Conservation (phyloP, 1,140 invertebrate species). For the Agraylea sexmaculata region DNA sequence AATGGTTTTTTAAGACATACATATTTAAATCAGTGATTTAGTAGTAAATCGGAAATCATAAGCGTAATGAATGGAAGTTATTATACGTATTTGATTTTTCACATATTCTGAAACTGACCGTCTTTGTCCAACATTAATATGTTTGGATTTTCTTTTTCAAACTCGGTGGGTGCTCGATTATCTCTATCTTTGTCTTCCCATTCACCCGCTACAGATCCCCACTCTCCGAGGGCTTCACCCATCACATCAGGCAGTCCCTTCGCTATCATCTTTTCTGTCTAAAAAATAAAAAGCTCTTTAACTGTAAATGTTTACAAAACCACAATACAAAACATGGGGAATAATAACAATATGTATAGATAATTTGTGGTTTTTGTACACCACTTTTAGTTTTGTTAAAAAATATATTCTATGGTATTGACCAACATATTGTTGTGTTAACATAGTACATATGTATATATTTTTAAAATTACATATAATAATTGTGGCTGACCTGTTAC, state of each 20-base stretch:
- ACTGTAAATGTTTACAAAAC: constrained; percentile 1
- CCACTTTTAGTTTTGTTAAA: not conserved
- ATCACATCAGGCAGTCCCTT: constrained; percentile 58
- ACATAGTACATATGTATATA: constrained; percentile 1
- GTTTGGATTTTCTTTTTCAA: constrained; percentile 67
- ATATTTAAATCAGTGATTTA: constrained; percentile 7
- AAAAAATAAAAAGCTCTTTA: constrained; percentile 5
- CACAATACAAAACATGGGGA: not conserved
- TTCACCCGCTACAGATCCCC: constrained; percentile 41
- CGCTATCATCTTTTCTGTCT: constrained; percentile 43
- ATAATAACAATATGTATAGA: not conserved
- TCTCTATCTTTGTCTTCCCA: constrained; percentile 59
- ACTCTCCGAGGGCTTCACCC: constrained; percentile 45
- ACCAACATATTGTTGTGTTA: not conserved
- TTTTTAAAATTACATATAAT: constrained; percentile 1
- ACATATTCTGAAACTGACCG: constrained; percentile 68
- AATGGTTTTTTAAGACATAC: no score
- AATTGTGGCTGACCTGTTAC: constrained; percentile 38
- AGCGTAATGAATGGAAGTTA: not conserved
- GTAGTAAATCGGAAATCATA: constrained; percentile 9
- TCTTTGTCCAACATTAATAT: constrained; percentile 62
- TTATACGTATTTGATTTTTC: no score
- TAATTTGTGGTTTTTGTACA: no score
- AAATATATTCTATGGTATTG: not conserved
- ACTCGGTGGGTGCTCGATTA: constrained; percentile 54